Conservation (phyloP, 2,113 vertebrate genomes). For the Gopherus flavomarginatus region DNA sequence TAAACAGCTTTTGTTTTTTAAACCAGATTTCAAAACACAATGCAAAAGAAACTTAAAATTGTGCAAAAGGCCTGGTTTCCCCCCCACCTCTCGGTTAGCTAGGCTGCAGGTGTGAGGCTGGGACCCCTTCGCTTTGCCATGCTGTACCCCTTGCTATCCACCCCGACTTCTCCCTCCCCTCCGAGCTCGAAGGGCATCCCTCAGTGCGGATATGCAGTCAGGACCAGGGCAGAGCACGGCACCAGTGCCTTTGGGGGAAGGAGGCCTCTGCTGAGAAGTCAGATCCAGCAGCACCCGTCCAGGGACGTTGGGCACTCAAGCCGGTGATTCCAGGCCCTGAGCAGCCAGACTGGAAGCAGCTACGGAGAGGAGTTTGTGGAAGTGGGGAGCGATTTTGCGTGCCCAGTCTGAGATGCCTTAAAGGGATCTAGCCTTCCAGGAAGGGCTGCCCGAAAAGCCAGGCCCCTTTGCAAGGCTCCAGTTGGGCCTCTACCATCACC, state of each 20-base stretch:
- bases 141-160: background rate
- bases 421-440: background rate
- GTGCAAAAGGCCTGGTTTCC: constrained; percentile 90
- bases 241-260: too few relatives aligned
- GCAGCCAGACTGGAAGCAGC: background rate
- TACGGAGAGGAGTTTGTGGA: background rate
- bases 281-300: background rate
- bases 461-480: background rate
- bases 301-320: background rate
- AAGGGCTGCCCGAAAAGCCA: background rate
- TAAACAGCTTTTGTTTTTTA: constrained; percentile 86
- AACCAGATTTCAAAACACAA: constrained; percentile 86
- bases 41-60: constrained; percentile 87
- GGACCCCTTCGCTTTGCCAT: background rate
- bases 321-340: background rate
- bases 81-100: background rate
- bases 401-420: background rate
- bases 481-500: background rate
- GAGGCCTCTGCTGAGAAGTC: background rate
- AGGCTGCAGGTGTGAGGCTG: background rate
- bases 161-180: background rate
- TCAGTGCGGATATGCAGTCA: too few relatives aligned
- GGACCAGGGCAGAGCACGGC: too few relatives aligned
- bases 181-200: background rate
- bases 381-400: background rate